phyloP scores from a whole-genome alignment of 2,113 vertebrate genomes.

The Megaleporinus macrocephalus region DNA sequence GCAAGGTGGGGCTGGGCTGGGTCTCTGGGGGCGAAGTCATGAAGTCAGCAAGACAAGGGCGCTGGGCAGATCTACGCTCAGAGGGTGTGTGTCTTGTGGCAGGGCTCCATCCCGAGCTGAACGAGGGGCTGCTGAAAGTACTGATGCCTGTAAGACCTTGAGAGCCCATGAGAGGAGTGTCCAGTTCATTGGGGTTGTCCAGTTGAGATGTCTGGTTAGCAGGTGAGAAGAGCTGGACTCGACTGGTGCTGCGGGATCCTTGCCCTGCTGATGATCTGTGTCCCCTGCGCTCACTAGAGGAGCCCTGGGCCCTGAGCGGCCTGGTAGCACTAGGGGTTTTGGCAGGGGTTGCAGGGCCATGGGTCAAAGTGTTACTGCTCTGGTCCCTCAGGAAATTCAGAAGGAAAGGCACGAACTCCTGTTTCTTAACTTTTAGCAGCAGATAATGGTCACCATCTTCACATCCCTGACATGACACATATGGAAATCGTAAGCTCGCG shows the following conservation, averaged over 20 bases:
- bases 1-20: conserved; percentile 65
- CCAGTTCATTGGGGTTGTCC: conserved; percentile 54
- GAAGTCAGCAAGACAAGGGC: conserved; percentile 82
- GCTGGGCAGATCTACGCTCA: conserved; percentile 79
- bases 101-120: conserved; percentile 70
- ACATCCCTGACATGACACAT: conserved; percentile 67
- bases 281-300: conserved; percentile 65
- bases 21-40: conserved; percentile 73
- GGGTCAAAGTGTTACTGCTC: conserved; percentile 88
- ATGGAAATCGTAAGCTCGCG: neutral
- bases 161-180: conserved; percentile 49
- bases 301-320: conserved; percentile 61
- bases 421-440: conserved; percentile 76
- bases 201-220: conserved; percentile 61
- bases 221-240: conserved; percentile 88
- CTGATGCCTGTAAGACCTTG: conserved; percentile 62
- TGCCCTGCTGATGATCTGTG: conserved; percentile 60
- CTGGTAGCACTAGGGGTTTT: conserved; percentile 84
- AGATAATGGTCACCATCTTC: conserved; percentile 57
- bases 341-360: conserved; percentile 92
- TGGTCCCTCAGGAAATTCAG: conserved; percentile 95
- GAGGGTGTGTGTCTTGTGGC: conserved; percentile 69
- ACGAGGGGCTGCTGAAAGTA: conserved; percentile 79
- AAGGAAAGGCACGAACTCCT: conserved; percentile 93
- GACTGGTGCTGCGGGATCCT: conserved; percentile 70